These are phyloP conservation scores for Sciurus vulgaris DNA, from an alignment of 2,797 vertebrate genomes.

Conservation along the genomic window DNA sequence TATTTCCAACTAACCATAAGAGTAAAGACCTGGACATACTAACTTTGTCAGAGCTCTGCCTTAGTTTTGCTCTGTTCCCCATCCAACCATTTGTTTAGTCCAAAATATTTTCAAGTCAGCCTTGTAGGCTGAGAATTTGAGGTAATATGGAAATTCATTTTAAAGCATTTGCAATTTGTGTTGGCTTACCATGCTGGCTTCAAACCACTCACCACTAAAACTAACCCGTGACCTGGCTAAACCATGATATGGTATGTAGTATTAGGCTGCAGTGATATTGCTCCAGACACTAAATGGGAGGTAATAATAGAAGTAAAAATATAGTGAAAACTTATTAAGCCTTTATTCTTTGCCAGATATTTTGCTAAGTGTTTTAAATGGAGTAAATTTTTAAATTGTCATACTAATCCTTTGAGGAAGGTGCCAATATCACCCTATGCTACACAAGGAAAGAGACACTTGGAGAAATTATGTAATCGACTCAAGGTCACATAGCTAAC, in stretches of 20 bases:
- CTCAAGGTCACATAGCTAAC: background rate
- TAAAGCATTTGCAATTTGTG: slow-evolving; percentile 74
- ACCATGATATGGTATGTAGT: background rate
- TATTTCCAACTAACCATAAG: slow-evolving; percentile 68
- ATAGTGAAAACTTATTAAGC: slow-evolving; percentile 13
- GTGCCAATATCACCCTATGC: background rate
- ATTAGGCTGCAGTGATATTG: slow-evolving; percentile 13
- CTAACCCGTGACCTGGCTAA: slow-evolving; percentile 39
- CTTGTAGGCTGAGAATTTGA: slow-evolving; percentile 67
- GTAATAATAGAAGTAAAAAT: slow-evolving; percentile 52
- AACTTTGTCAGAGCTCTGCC: slow-evolving; percentile 55
- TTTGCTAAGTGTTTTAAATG: slow-evolving; percentile 54
- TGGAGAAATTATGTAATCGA: slow-evolving; percentile 56
- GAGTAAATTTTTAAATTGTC: slow-evolving; percentile 33
- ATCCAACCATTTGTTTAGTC: slow-evolving; percentile 70
- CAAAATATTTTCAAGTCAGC: slow-evolving; percentile 69
- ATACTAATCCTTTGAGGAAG: background rate
- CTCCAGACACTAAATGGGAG: slow-evolving; percentile 17
- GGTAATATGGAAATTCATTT: slow-evolving; percentile 71
- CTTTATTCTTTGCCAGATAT: slow-evolving; percentile 38
- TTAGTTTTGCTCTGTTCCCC: slow-evolving; percentile 61
- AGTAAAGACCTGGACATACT: slow-evolving; percentile 58
- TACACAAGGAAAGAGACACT: background rate
- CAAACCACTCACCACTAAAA: slow-evolving; percentile 45
- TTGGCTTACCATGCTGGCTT: slow-evolving; percentile 66